A percentile compares a stretch with the other conserved stretches of the same genome.
Evolutionary conservation across 2,113 vertebrate species (phyloP).

Genomic region (Hiodon tergisus): DNA sequence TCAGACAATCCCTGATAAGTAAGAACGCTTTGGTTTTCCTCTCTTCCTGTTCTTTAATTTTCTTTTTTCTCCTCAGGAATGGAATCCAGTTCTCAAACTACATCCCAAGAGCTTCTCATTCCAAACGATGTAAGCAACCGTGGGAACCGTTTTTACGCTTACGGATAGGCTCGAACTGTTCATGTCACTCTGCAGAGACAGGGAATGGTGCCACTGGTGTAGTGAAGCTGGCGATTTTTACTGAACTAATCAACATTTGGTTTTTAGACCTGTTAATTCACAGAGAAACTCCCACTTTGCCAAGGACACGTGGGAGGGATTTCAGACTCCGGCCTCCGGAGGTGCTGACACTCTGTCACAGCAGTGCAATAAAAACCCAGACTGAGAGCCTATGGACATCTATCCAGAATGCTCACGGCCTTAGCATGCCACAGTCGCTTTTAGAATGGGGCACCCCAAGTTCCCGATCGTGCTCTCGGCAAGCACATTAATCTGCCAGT

Average conservation of each 20-base stretch:
- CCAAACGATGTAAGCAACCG: conserved; percentile 77
- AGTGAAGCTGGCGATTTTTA: background rate
- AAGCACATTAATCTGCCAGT: conserved; percentile 30
- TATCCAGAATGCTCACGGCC: conserved; percentile 13
- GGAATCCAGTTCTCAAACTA: conserved; percentile 73
- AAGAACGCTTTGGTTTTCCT: too few relatives aligned
- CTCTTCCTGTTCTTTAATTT: background rate
- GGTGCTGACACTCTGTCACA: conserved; percentile 35
- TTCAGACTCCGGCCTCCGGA: background rate
- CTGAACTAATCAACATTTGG: background rate
- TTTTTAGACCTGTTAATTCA: background rate
- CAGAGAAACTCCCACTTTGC: background rate
- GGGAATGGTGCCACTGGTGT: background rate
- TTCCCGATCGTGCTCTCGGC: conserved; percentile 4
- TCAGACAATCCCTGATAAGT: too few relatives aligned
- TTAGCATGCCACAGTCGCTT: conserved; percentile 22
- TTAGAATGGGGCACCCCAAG: conserved; percentile 20
- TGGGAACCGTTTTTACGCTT: background rate
- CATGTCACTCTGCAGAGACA: background rate
- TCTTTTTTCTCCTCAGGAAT: conserved; percentile 59
- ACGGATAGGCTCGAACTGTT: background rate
- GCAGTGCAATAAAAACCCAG: conserved; percentile 41
- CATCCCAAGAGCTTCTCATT: conserved; percentile 91
- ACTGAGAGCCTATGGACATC: conserved; percentile 23
- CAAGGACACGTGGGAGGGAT: conserved; percentile 6